A percentile compares a stretch with the other conserved stretches of the same genome.
phyloP scores from a whole-genome alignment of 2,888 invertebrate genomes.

The Ectobius pallidus region DNA sequence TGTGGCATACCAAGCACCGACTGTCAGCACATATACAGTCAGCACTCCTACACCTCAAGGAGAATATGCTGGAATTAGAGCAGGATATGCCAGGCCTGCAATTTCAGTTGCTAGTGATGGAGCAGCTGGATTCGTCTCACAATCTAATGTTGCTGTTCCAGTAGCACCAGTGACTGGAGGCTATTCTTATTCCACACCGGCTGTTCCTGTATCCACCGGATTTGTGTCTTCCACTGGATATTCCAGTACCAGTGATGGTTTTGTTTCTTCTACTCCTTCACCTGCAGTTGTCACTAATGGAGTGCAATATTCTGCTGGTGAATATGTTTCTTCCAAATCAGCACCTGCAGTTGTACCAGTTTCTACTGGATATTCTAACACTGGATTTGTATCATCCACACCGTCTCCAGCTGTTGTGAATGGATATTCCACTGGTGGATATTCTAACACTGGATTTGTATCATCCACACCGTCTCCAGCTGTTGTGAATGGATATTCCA shows the following conservation, averaged over 20 bases:
- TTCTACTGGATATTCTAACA: no score
- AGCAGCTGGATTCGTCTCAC: neutral
- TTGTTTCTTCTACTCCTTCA: neutral
- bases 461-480: neutral
- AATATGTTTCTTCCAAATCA: neutral
- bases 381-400: no score
- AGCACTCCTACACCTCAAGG: neutral
- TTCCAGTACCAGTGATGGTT: neutral
- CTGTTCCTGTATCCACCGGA: neutral
- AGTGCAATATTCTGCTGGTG: neutral
- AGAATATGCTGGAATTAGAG: neutral
- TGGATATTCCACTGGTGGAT: no score
- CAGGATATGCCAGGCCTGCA: neutral
- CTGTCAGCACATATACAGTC: neutral
- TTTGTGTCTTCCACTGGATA: no score
- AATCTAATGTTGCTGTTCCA: neutral
- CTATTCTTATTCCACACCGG: neutral
- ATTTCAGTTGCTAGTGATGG: slow-evolving; percentile 5
- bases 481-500: neutral
- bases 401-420: neutral
- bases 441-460: no score
- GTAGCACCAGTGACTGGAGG: neutral
- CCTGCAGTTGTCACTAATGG: neutral
- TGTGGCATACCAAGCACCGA: neutral
- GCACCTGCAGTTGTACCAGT: neutral